These are phyloP conservation scores for Sinocyclocheilus anshuiensis DNA, from an alignment of 2,113 vertebrate species.

Conservation along the genomic window DNA sequence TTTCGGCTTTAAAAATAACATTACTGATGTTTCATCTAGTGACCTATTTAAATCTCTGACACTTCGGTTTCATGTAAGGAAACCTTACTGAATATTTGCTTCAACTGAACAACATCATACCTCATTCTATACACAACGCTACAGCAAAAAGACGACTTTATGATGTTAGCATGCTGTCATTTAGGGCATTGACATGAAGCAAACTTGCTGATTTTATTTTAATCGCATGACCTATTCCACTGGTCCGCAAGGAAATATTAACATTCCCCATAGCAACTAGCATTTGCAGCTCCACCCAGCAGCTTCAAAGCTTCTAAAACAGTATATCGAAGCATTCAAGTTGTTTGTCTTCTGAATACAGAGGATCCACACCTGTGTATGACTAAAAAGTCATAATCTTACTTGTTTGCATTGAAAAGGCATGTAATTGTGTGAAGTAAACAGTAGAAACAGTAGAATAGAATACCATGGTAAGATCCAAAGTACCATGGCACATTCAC, in stretches of 20 bases:
- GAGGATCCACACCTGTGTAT: background rate
- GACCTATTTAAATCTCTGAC: background rate
- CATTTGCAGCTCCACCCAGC: background rate
- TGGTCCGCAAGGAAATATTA: background rate
- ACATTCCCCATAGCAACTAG: background rate
- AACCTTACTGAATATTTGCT: background rate
- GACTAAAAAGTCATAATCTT: background rate
- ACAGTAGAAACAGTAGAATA: background rate
- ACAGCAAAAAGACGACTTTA: background rate
- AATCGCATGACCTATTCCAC: background rate
- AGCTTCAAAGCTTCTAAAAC: background rate
- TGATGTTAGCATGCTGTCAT: background rate
- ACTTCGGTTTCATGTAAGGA: background rate
- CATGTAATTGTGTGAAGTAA: background rate
- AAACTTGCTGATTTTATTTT: background rate
- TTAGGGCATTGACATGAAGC: background rate
- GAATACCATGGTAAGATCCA: background rate
- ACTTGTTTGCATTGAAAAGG: background rate
- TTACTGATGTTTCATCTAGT: background rate
- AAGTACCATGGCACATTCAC: background rate
- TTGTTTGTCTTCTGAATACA: background rate
- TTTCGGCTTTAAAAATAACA: background rate
- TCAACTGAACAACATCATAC: background rate
- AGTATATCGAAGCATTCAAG: background rate
- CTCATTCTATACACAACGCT: background rate